A percentile compares a stretch with the other conserved stretches of the same genome.
Evolutionary conservation across 2,888 invertebrate genomes (phyloP).

Genomic region (Eubasilissa splendida): DNA sequence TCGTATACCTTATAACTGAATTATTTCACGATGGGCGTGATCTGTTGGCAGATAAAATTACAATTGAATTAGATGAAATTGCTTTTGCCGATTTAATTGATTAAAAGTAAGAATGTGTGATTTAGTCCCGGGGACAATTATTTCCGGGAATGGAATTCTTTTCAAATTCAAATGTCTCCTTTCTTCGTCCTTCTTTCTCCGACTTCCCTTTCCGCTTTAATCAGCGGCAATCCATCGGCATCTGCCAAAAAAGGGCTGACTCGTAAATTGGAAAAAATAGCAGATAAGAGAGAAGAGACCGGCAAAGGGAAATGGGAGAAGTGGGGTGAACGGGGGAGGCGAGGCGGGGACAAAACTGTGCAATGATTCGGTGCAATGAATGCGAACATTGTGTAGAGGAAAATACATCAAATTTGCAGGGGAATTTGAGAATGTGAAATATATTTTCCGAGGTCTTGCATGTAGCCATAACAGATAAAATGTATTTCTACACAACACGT

Average conservation of each 20-base stretch:
- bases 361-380: slow-evolving; percentile 58
- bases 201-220: slow-evolving; percentile 52
- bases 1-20: too few relatives aligned
- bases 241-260: slow-evolving; percentile 59
- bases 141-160: slow-evolving; percentile 54
- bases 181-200: slow-evolving; percentile 38
- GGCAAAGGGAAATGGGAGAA: slow-evolving; percentile 42
- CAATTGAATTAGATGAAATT: too few relatives aligned
- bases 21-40: too few relatives aligned
- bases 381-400: slow-evolving; percentile 43
- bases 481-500: background rate
- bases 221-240: slow-evolving; percentile 58
- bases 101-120: slow-evolving; percentile 18
- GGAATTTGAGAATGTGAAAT: slow-evolving; percentile 29
- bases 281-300: slow-evolving; percentile 53
- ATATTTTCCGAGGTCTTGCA: slow-evolving; percentile 35
- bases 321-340: slow-evolving; percentile 40
- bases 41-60: too few relatives aligned
- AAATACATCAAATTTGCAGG: slow-evolving; percentile 35
- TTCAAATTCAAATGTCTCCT: slow-evolving; percentile 57
- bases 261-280: slow-evolving; percentile 59
- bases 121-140: slow-evolving; percentile 49
- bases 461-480: slow-evolving; percentile 26
- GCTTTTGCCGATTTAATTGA: background rate
- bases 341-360: slow-evolving; percentile 47